Conservation (phyloP, 2,113 vertebrate genomes). For the Rhombomys opimus region DNA sequence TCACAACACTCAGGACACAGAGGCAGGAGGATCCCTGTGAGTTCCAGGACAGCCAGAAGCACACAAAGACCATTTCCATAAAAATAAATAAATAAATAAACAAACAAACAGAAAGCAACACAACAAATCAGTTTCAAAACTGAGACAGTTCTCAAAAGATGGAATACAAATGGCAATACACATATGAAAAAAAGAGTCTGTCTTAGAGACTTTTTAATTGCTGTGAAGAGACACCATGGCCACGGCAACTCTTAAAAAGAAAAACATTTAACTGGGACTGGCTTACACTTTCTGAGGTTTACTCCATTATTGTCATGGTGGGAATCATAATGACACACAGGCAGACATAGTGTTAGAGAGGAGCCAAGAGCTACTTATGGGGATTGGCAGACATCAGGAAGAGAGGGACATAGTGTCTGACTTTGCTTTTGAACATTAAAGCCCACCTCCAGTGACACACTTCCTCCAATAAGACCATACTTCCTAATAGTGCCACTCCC, state of each 20-base stretch:
- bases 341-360: background rate
- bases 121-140: background rate
- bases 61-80: background rate
- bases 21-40: background rate
- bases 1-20: background rate
- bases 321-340: background rate
- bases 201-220: background rate
- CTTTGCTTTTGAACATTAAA: background rate
- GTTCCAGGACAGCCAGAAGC: background rate
- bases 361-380: background rate
- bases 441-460: background rate
- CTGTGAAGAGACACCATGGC: background rate
- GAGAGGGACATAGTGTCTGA: background rate
- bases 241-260: background rate
- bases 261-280: background rate
- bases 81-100: background rate
- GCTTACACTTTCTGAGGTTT: background rate
- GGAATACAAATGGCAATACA: background rate
- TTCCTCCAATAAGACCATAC: background rate
- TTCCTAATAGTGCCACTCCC: background rate
- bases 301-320: background rate
- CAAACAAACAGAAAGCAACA: background rate
- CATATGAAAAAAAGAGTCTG: background rate
- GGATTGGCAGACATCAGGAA: background rate
- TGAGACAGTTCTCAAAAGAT: background rate